phyloP scores from a whole-genome alignment of 2,113 vertebrate genomes.

The Hypomesus transpacificus region DNA sequence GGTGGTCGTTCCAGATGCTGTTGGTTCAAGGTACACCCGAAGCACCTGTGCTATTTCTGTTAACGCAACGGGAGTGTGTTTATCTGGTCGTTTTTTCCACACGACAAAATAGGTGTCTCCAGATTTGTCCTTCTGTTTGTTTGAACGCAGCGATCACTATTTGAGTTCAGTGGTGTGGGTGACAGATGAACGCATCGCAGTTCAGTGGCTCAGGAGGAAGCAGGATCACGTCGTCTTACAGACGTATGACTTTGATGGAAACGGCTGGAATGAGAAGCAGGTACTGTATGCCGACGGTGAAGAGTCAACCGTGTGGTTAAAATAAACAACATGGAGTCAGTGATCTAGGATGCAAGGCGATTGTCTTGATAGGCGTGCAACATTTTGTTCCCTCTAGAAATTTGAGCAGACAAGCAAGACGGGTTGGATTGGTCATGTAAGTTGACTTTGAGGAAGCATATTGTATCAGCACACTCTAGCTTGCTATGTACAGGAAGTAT shows the following conservation, averaged over 20 bases:
- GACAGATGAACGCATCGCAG: slow-evolving; percentile 81
- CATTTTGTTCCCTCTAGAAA: slow-evolving; percentile 68
- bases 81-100: not conserved
- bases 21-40: slow-evolving; percentile 78
- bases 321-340: not conserved
- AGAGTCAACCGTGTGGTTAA: not conserved
- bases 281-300: slow-evolving; percentile 58
- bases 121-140: slow-evolving; percentile 45
- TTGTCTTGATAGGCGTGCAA: not conserved
- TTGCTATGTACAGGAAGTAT: not conserved
- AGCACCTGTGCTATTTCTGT: not conserved
- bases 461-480: not conserved
- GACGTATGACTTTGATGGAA: slow-evolving; percentile 82
- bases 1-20: slow-evolving; percentile 74
- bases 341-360: not conserved
- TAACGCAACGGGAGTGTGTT: not conserved
- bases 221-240: slow-evolving; percentile 88
- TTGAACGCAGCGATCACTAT: slow-evolving; percentile 85
- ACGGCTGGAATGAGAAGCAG: slow-evolving; percentile 80
- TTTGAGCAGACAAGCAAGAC: slow-evolving; percentile 85
- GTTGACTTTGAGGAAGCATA: slow-evolving; percentile 50
- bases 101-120: slow-evolving; percentile 30
- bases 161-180: slow-evolving; percentile 92
- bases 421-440: slow-evolving; percentile 94
- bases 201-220: slow-evolving; percentile 89